A percentile compares a stretch with the other conserved stretches of the same genome.
These are phyloP conservation scores for Phymatocera aterrima DNA, from an alignment of 2,888 invertebrate species.

Conservation along the genomic window DNA sequence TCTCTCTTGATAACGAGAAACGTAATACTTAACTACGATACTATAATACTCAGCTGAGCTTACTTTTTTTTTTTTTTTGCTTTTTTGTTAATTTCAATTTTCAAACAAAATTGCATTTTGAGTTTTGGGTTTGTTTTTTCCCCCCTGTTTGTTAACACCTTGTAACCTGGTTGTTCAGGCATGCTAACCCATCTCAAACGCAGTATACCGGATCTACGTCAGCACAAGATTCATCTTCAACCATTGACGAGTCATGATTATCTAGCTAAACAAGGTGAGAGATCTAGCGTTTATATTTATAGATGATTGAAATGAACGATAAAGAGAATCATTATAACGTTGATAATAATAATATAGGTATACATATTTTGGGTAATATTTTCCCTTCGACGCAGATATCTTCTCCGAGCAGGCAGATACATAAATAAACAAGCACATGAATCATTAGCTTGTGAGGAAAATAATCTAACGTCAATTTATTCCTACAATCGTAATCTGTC, in stretches of 20 bases:
- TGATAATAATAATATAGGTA: no score
- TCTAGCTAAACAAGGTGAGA: conserved; percentile 71
- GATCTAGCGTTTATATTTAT: neutral
- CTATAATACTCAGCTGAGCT: no score
- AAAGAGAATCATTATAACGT: no score
- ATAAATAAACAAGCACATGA: neutral
- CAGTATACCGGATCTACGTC: conserved; percentile 91
- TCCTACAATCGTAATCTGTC: neutral
- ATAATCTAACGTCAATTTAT: no score
- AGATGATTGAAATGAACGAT: no score
- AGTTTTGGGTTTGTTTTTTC: conserved; percentile 58
- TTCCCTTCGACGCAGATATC: no score
- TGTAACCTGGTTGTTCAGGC: conserved; percentile 79
- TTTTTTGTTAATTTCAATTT: no score
- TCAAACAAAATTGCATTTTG: conserved; percentile 2
- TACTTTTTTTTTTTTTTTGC: neutral
- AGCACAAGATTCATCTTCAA: conserved; percentile 84
- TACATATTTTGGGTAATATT: no score
- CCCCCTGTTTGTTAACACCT: conserved; percentile 70
- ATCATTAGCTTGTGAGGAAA: neutral
- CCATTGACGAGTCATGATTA: conserved; percentile 85
- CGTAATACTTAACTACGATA: no score
- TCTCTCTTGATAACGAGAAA: no score
- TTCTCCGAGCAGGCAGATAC: neutral
- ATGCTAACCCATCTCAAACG: conserved; percentile 92